A percentile compares a stretch with the other conserved stretches of the same genome.
Conservation (phyloP, 2,888 invertebrate genomes). For the Trissoscelio sp. region DNA sequence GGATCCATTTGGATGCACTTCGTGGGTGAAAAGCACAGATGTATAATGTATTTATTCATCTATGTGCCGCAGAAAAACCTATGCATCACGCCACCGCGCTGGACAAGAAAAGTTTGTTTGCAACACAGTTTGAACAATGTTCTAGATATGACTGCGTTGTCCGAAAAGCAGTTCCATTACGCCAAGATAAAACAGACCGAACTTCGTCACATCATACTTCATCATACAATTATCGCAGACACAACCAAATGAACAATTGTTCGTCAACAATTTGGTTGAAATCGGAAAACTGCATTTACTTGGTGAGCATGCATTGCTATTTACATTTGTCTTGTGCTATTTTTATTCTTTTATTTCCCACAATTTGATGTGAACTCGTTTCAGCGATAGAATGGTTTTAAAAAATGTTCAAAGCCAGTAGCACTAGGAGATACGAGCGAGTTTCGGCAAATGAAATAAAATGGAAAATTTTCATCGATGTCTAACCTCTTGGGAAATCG, state of each 20-base stretch:
- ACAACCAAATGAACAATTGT: conserved; percentile 14
- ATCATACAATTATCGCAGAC: conserved; percentile 40
- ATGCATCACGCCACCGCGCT: conserved; percentile 49
- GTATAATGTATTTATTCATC: conserved; percentile 69
- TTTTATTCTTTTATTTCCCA: neutral
- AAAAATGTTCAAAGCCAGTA: conserved; percentile 30
- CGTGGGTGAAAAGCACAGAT: conserved; percentile 64
- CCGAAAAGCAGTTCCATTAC: conserved; percentile 47
- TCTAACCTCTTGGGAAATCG: conserved; percentile 69
- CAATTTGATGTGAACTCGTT: neutral
- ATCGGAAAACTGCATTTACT: neutral
- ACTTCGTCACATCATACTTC: conserved; percentile 54
- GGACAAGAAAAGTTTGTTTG: conserved; percentile 69
- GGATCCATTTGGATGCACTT: conserved; percentile 63
- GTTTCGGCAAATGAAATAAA: conserved; percentile 39
- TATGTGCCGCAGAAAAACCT: conserved; percentile 57
- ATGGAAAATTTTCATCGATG: conserved; percentile 60
- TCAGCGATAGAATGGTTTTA: conserved; percentile 1
- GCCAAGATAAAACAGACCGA: conserved; percentile 40
- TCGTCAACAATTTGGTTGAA: conserved; percentile 6
- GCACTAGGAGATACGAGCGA: neutral
- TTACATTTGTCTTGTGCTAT: neutral
- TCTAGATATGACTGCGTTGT: conserved; percentile 36
- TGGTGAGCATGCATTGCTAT: conserved; percentile 2
- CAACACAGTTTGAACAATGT: conserved; percentile 62